These are phyloP conservation scores for Hybognathus amarus DNA, from an alignment of 2,797 vertebrate genomes.

Conservation along the genomic window DNA sequence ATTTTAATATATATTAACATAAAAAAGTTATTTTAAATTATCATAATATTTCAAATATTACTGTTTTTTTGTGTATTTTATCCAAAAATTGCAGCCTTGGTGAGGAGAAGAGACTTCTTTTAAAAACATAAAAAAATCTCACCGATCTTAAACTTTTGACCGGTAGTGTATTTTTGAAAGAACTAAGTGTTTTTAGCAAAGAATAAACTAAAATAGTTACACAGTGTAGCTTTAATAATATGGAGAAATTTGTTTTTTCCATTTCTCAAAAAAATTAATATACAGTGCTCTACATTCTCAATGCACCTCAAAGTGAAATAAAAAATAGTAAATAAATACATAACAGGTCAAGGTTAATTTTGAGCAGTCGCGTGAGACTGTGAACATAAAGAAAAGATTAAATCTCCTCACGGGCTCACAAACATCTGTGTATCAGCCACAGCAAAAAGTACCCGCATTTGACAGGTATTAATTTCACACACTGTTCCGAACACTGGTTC, in stretches of 20 bases:
- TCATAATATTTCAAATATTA: too few species aligned
- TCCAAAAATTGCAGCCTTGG: too few species aligned
- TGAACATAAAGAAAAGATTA: background rate
- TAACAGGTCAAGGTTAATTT: background rate
- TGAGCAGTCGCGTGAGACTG: background rate
- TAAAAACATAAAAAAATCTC: too few species aligned
- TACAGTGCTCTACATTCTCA: background rate
- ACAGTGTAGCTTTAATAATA: background rate
- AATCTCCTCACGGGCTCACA: background rate
- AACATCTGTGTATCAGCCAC: background rate
- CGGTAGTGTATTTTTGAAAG: too few species aligned
- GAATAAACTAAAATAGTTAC: too few species aligned
- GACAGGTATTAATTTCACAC: background rate
- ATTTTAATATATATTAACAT: too few species aligned
- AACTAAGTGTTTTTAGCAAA: too few species aligned
- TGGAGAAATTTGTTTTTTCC: too few species aligned
- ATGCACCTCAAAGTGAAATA: background rate
- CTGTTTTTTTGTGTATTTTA: too few species aligned
- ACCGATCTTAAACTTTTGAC: too few species aligned
- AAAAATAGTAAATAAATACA: background rate
- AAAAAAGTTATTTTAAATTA: too few species aligned
- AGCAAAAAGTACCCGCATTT: background rate
- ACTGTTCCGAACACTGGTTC: background rate
- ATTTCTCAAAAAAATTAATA: background rate
- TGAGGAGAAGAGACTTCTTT: too few species aligned